Percentiles rank a stretch among this genome's conserved stretches.
phyloP scores from a whole-genome alignment of 2,888 invertebrate genomes.

The Ptilodon capucinus region DNA sequence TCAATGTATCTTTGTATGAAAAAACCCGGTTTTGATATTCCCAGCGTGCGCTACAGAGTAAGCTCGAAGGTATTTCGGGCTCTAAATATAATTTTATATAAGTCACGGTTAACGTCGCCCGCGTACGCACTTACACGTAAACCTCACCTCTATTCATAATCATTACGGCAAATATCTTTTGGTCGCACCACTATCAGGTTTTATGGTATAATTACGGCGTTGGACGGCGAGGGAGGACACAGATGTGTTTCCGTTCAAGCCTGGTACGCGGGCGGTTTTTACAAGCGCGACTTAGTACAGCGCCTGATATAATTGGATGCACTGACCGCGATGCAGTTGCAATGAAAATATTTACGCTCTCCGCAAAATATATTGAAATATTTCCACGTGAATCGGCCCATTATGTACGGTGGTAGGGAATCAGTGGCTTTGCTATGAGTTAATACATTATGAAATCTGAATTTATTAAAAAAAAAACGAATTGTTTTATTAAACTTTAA shows the following conservation, averaged over 20 bases:
- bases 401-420: slow-evolving; percentile 18
- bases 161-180: slow-evolving; percentile 42
- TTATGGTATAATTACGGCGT: slow-evolving; percentile 52
- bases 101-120: slow-evolving; percentile 16
- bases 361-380: slow-evolving; percentile 60
- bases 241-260: slow-evolving; percentile 49
- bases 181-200: slow-evolving; percentile 47
- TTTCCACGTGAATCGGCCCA: slow-evolving; percentile 54
- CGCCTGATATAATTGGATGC: slow-evolving; percentile 71
- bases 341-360: slow-evolving; percentile 64
- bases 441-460: too few species aligned
- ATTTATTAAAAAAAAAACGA: too few species aligned
- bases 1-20: too few species aligned
- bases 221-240: slow-evolving; percentile 25
- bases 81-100: slow-evolving; percentile 11
- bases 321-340: slow-evolving; percentile 59
- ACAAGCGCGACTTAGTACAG: slow-evolving; percentile 45
- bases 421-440: too few species aligned
- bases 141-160: slow-evolving; percentile 34
- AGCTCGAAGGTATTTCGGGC: slow-evolving; percentile 3
- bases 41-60: background rate
- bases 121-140: slow-evolving; percentile 28
- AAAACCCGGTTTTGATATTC: background rate
- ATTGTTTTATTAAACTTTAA: too few species aligned
- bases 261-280: slow-evolving; percentile 54